Base-by-base conservation (phyloP, 2,888 invertebrate species). In the Hipparchia sbordonii region DNA sequence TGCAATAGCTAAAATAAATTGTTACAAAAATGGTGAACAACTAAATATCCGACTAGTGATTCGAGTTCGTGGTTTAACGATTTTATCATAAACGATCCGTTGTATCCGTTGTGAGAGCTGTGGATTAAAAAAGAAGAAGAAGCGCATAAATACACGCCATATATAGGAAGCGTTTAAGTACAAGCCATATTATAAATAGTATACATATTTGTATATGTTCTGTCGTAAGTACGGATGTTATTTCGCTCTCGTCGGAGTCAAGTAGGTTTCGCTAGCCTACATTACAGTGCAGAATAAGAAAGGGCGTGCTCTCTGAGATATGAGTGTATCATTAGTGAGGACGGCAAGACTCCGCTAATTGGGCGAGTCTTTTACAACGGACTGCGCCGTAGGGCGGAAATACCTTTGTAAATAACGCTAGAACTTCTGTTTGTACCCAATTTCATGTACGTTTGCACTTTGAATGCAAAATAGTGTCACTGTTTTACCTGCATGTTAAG, bases 291-390 rank as follows among this genome's bases (percentile, higher is more conserved):
- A 59, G 51, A 59, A 52, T 69, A 69, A 69, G 52, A 69, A 69
- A 61, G 60, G 52, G 69, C 59, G 52, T n/a, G 69, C 61, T 69
- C 52, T 39, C 52, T 61, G 61, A 69, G 52, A 69, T 61, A 69
- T 61, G 69, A 71, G 74, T 54, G 65, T 74, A 69, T 73, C 75
- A 74, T 74, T 76, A 74, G 71, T 12, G 68, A 72, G 62, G 72
- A 66, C 33, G 67, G 72, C 67, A 72, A 57, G 68, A 72, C 68
- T 74, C 66, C 23, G 54, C 72, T 76, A 76, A 74, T 76, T 74
- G 69, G 72, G 74, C 70, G 68, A 74, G 72, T 57, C 61, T 71
- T 72, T 76, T 72, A 65, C 60, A 72, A 70, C 59, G 72, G 61
- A 60, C 68, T 66, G 62, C 60, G 72, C 70, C 67, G 61, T 62